Percentiles rank a stretch among this genome's conserved stretches.
Evolutionary conservation across 2,888 invertebrate genomes (phyloP).

Genomic region (Odontocolon sp.): DNA sequence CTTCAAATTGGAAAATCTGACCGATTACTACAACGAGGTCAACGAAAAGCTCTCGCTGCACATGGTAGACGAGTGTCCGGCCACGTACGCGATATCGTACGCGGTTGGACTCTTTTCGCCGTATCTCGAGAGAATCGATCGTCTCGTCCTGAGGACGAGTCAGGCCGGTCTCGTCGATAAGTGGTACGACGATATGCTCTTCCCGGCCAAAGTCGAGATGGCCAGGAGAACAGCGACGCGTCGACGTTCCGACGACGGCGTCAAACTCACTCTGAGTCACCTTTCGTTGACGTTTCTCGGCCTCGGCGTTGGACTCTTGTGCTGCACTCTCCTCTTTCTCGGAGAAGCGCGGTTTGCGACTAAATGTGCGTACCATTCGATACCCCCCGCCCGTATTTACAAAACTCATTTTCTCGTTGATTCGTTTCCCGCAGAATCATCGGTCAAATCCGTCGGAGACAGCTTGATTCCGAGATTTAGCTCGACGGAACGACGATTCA

Average conservation of each 20-base stretch:
- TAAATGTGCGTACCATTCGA: slow-evolving; percentile 43
- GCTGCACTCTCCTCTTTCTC: slow-evolving; percentile 58
- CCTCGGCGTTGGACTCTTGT: slow-evolving; percentile 59
- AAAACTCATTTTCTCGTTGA: no score
- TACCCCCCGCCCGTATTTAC: no score
- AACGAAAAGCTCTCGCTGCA: slow-evolving; percentile 62
- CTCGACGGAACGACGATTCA: no score
- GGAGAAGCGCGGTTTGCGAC: slow-evolving; percentile 52
- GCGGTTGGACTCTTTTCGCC: slow-evolving; percentile 61
- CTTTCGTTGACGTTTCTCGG: slow-evolving; percentile 65
- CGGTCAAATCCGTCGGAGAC: no score
- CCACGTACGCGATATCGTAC: slow-evolving; percentile 64
- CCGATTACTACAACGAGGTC: slow-evolving; percentile 62
- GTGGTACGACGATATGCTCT: slow-evolving; percentile 63
- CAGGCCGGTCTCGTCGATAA: slow-evolving; percentile 64
- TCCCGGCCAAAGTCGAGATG: slow-evolving; percentile 23
- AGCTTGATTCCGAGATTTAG: no score
- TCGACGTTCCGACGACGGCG: slow-evolving; percentile 24
- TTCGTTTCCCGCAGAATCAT: no score
- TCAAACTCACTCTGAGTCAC: slow-evolving; percentile 64
- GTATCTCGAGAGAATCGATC: slow-evolving; percentile 64
- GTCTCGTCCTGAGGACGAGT: slow-evolving; percentile 61
- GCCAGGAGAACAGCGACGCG: slow-evolving; percentile 33
- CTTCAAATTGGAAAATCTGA: slow-evolving; percentile 54
- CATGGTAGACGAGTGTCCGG: slow-evolving; percentile 66